These are phyloP conservation scores for Charadrius vociferus DNA, from an alignment of 2,113 vertebrate species.

Conservation along the genomic window DNA sequence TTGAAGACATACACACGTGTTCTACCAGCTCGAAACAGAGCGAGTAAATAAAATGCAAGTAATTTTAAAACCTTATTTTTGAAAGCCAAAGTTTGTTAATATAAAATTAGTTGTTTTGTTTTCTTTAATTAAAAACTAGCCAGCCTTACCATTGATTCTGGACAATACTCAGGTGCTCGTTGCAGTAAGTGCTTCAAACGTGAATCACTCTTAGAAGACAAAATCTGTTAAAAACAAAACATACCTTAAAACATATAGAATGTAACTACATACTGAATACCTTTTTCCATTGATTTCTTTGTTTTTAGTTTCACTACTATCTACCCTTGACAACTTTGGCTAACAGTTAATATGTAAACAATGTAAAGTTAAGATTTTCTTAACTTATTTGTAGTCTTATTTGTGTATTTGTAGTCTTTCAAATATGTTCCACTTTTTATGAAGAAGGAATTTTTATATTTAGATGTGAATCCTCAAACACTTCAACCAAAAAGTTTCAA, in stretches of 20 bases:
- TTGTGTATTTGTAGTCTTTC: background rate
- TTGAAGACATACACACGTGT: background rate
- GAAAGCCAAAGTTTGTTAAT: background rate
- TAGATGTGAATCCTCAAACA: background rate
- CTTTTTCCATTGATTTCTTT: background rate
- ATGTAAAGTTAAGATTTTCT: background rate
- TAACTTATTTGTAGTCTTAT: too few species aligned
- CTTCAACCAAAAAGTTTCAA: background rate
- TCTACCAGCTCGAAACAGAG: background rate
- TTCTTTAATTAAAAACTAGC: background rate
- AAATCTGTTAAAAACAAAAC: slow-evolving; percentile 80
- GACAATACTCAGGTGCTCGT: slow-evolving; percentile 93
- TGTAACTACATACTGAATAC: background rate
- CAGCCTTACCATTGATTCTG: slow-evolving; percentile 85
- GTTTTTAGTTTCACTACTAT: background rate
- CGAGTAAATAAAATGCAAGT: background rate
- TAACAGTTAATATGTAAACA: background rate
- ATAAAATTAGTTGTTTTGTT: background rate
- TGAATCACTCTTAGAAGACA: slow-evolving; percentile 95
- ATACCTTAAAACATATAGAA: background rate
- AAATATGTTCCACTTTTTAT: background rate
- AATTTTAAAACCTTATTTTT: background rate
- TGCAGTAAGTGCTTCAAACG: slow-evolving; percentile 92
- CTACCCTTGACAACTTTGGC: background rate
- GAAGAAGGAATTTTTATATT: background rate